Evolutionary conservation across 2,113 vertebrate species (phyloP).

Genomic region (Pelobates fuscus): DNA sequence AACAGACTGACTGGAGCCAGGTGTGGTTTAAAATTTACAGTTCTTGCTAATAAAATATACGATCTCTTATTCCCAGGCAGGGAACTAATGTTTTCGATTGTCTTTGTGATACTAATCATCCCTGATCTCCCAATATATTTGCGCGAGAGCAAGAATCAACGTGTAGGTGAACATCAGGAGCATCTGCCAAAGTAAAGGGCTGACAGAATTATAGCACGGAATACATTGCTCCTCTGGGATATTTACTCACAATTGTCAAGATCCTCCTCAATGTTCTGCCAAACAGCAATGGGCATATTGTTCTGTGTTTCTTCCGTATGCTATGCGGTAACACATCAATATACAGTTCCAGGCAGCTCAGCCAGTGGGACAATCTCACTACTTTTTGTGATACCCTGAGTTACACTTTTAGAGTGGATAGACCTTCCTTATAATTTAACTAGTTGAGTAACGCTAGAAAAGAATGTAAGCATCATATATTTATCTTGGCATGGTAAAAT

Average conservation of each 20-base stretch:
- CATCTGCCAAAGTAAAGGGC: neutral
- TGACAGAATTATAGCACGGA: neutral
- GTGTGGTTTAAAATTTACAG: neutral
- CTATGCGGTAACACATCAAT: neutral
- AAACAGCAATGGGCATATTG: no score
- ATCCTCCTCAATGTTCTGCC: neutral
- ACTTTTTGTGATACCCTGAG: no score
- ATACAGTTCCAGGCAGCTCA: no score
- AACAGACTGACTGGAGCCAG: neutral
- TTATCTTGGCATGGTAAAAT: no score
- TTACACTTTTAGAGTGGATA: no score
- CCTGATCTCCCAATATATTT: neutral
- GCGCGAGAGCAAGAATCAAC: neutral
- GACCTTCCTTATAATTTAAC: no score
- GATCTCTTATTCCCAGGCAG: neutral
- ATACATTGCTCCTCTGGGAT: neutral
- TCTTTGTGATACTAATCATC: neutral
- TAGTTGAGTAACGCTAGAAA: no score
- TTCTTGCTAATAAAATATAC: no score
- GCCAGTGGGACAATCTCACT: no score
- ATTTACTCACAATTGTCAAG: neutral
- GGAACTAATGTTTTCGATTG: neutral
- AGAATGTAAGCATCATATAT: no score
- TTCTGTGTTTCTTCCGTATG: neutral
- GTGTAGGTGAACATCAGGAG: neutral